Conservation (phyloP, 2,113 vertebrate species). For the Microcebus lehilahytsara region DNA sequence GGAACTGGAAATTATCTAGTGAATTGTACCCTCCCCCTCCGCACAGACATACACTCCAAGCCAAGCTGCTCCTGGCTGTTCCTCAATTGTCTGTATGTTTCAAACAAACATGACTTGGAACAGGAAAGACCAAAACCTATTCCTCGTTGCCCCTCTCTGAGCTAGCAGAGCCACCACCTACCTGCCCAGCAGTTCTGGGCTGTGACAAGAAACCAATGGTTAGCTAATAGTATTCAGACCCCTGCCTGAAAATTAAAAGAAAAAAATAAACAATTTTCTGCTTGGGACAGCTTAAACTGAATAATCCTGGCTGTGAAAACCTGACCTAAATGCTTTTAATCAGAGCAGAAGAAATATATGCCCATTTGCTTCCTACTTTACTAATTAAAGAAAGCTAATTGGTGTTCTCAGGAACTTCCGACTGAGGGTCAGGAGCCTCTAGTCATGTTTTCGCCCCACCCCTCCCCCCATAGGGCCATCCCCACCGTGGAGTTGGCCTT, state of each 20-base stretch:
- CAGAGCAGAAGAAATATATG: slow-evolving; percentile 77
- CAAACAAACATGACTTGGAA: neutral
- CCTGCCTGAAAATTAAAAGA: slow-evolving; percentile 59
- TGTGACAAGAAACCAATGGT: neutral
- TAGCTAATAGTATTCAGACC: slow-evolving; percentile 58
- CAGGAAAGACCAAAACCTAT: neutral
- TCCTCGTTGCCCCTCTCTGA: neutral
- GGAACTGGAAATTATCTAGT: neutral
- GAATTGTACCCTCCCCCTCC: neutral
- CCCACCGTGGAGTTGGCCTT: slow-evolving; percentile 55
- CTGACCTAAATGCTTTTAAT: slow-evolving; percentile 76
- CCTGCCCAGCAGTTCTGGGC: neutral
- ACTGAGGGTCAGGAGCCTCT: slow-evolving; percentile 67
- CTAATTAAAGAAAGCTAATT: slow-evolving; percentile 77
- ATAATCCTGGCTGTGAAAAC: slow-evolving; percentile 64
- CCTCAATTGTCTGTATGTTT: neutral
- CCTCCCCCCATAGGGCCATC: neutral
- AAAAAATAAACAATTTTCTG: slow-evolving; percentile 67
- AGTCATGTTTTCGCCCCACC: neutral
- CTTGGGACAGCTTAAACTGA: slow-evolving; percentile 71
- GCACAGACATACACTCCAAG: neutral
- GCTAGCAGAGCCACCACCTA: neutral
- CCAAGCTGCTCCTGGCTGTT: neutral
- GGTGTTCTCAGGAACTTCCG: slow-evolving; percentile 52
- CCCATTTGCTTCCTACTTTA: slow-evolving; percentile 59